A percentile compares a stretch with the other conserved stretches of the same genome.
phyloP scores from a whole-genome alignment of 2,888 invertebrate genomes.

The Camponotus fellah region DNA sequence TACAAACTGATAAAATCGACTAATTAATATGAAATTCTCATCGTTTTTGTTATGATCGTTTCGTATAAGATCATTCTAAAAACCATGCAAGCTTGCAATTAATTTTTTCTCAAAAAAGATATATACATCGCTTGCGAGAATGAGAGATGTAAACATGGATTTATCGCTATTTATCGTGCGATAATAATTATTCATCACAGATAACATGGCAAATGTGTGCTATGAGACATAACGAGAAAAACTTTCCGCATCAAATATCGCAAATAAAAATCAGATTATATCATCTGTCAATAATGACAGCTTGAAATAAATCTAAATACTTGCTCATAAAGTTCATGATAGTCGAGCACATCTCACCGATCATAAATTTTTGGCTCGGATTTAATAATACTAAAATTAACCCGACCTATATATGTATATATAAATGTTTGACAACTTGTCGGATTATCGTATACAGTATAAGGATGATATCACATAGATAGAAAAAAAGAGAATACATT shows the following conservation, averaged over 20 bases:
- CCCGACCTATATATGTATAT: slow-evolving; percentile 37
- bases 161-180: slow-evolving; percentile 39
- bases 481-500: background rate
- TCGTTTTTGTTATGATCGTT: background rate
- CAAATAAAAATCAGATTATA: background rate
- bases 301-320: background rate
- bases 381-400: slow-evolving; percentile 63
- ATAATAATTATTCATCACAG: slow-evolving; percentile 57
- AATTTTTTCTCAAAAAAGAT: background rate
- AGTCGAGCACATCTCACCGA: background rate
- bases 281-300: background rate
- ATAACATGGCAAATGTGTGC: slow-evolving; percentile 39
- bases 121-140: background rate
- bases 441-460: background rate
- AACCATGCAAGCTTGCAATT: background rate
- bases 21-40: background rate
- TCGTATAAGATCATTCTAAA: background rate
- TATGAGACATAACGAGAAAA: background rate
- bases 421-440: slow-evolving; percentile 26
- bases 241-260: slow-evolving; percentile 11
- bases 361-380: slow-evolving; percentile 60
- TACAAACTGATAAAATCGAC: background rate
- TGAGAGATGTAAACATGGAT: background rate
- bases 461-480: background rate
- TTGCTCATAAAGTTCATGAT: background rate